Evolutionary conservation across 2,113 vertebrate species (phyloP).

Genomic region (Loxodonta africana): DNA sequence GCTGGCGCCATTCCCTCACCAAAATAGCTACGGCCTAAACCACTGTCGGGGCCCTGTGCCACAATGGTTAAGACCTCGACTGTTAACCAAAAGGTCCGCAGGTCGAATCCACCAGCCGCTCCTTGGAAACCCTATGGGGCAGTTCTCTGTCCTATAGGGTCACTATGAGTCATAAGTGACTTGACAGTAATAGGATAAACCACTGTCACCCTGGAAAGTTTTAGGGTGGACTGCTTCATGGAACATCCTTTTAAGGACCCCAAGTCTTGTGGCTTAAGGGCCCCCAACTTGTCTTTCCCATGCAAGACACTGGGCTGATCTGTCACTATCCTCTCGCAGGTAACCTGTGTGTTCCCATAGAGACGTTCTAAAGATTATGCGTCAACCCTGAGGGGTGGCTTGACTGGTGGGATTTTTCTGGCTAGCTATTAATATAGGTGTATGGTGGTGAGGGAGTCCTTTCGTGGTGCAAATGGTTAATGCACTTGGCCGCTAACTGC

Average conservation of each 20-base stretch:
- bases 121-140: too few species aligned
- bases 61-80: too few species aligned
- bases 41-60: too few species aligned
- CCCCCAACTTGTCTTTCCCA: too few species aligned
- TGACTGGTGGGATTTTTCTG: background rate
- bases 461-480: background rate
- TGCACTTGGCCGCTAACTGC: background rate
- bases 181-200: rapidly evolving
- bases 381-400: background rate
- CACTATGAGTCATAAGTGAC: too few species aligned
- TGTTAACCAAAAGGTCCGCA: too few species aligned
- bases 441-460: background rate
- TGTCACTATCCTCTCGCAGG: background rate
- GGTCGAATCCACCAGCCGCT: too few species aligned
- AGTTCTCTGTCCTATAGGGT: too few species aligned
- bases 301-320: too few species aligned
- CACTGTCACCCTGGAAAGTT: background rate
- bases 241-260: background rate
- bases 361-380: background rate
- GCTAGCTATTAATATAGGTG: rapidly evolving
- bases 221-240: background rate
- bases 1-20: background rate
- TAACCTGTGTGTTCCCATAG: background rate
- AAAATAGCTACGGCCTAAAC: rapidly evolving
- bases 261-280: background rate